A percentile compares a stretch with the other conserved stretches of the same genome.
phyloP scores from a whole-genome alignment of 2,113 vertebrate genomes.

The Todiramphus saurophagus region DNA sequence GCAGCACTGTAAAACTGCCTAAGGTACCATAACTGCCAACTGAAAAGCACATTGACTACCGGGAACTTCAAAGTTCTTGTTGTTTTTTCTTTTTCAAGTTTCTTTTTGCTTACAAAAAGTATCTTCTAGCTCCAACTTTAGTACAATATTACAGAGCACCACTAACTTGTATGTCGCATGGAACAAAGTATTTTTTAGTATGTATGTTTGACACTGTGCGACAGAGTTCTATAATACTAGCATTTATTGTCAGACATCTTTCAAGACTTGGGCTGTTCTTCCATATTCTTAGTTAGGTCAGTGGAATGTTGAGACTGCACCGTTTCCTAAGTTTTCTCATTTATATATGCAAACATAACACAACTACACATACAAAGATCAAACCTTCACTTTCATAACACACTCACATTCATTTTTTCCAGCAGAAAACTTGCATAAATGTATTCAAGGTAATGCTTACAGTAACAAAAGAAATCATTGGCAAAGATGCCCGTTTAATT shows the following conservation, averaged over 20 bases:
- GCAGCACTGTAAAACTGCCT: not conserved
- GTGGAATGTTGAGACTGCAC: not conserved
- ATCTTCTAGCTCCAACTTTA: not conserved
- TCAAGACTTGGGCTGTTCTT: not conserved
- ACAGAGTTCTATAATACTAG: not conserved
- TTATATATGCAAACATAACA: not conserved
- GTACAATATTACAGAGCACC: not conserved
- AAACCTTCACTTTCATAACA: not conserved
- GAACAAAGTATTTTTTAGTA: not conserved
- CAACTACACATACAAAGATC: not conserved
- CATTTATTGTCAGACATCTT: not conserved
- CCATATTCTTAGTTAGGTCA: not conserved
- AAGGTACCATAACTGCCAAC: not conserved
- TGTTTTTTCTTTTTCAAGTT: not conserved
- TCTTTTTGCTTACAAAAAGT: not conserved
- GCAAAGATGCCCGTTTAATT: not conserved
- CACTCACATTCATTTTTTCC: not conserved
- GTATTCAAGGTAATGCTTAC: not conserved
- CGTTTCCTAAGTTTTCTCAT: not conserved
- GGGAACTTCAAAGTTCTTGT: not conserved
- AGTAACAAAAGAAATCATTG: not conserved
- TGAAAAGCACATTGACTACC: not conserved
- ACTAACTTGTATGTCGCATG: not conserved
- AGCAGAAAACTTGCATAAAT: not conserved
- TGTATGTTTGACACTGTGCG: not conserved